These are phyloP conservation scores for Rhamphomyia laevipes DNA, from an alignment of 2,888 invertebrate species.

Conservation along the genomic window DNA sequence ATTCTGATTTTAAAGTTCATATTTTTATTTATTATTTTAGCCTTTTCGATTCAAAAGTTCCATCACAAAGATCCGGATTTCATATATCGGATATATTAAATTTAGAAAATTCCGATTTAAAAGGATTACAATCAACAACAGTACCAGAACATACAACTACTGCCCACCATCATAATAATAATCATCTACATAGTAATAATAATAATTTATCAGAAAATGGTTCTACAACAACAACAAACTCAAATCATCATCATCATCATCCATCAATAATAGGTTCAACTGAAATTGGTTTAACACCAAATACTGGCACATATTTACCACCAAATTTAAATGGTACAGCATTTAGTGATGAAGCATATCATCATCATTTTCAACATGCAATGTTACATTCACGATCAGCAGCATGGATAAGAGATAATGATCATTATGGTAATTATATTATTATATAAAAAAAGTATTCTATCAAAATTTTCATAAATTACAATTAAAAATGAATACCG, in stretches of 20 bases:
- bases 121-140: slow-evolving; percentile 13
- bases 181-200: slow-evolving; percentile 12
- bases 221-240: slow-evolving; percentile 8
- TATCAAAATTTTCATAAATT: no score
- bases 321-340: slow-evolving; percentile 24
- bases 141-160: slow-evolving; percentile 11
- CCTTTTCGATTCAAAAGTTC: slow-evolving; percentile 52
- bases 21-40: slow-evolving; percentile 36
- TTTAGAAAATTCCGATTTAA: slow-evolving; percentile 53
- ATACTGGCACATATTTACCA: slow-evolving; percentile 26
- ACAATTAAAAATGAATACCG: no score
- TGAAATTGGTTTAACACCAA: slow-evolving; percentile 9
- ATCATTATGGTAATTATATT: slow-evolving; percentile 32
- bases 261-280: slow-evolving; percentile 9
- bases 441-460: background rate
- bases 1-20: no score
- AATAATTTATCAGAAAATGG: slow-evolving; percentile 15
- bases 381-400: slow-evolving; percentile 31
- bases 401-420: slow-evolving; percentile 34
- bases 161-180: slow-evolving; percentile 14
- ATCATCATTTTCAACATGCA: slow-evolving; percentile 33
- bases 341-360: slow-evolving; percentile 32
- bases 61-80: slow-evolving; percentile 67
- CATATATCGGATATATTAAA: slow-evolving; percentile 90
- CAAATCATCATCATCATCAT: slow-evolving; percentile 17